These are phyloP conservation scores for Nycticebus coucang DNA, from an alignment of 2,113 vertebrate genomes.

Conservation along the genomic window DNA sequence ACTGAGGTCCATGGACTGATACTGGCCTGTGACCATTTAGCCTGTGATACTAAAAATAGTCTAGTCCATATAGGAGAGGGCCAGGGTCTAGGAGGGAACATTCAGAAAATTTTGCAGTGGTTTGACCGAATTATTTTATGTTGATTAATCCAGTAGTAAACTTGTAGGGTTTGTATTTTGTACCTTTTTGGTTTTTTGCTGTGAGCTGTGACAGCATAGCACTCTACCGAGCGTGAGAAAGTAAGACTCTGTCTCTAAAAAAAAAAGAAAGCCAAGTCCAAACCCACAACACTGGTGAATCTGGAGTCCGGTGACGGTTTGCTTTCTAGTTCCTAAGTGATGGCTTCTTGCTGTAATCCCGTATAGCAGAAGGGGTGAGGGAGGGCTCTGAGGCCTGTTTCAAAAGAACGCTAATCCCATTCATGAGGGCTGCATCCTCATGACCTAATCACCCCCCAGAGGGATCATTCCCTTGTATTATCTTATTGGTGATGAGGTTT, in stretches of 20 bases:
- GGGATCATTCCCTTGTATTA: background rate
- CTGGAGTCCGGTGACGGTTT: background rate
- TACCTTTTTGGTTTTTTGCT: background rate
- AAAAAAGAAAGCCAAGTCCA: background rate
- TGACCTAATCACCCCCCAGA: background rate
- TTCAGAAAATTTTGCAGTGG: background rate
- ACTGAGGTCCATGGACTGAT: background rate
- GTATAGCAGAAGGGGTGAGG: background rate
- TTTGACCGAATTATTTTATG: background rate
- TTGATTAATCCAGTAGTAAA: background rate
- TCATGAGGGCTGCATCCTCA: background rate
- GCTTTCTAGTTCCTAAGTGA: background rate
- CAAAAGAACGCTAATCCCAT: background rate
- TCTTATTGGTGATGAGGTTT: background rate
- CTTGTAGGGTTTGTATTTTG: background rate
- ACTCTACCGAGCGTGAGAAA: no score
- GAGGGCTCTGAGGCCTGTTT: background rate
- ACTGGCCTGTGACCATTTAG: background rate
- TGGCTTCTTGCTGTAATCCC: background rate
- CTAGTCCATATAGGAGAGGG: background rate
- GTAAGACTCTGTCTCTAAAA: no score
- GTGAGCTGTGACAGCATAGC: no score
- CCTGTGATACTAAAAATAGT: no score
- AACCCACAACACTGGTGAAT: background rate
- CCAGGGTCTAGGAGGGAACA: background rate